These are phyloP conservation scores for Rapana venosa DNA, from an alignment of 2,888 invertebrate genomes.

Conservation along the genomic window DNA sequence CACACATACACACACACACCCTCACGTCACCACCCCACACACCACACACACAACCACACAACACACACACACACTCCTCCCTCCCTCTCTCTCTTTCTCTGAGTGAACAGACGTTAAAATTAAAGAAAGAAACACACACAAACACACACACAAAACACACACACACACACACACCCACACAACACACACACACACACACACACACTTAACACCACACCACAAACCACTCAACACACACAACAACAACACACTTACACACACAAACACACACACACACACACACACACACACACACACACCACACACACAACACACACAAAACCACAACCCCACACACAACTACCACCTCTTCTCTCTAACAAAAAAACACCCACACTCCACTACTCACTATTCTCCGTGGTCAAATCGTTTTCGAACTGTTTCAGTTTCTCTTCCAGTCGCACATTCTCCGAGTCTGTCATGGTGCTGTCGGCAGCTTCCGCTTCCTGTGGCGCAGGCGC, in stretches of 20 bases:
- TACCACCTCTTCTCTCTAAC: neutral
- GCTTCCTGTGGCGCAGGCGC: constrained; percentile 20
- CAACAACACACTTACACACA: neutral
- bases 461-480: constrained; percentile 7
- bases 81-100: too few relatives aligned
- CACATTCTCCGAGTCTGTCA: constrained; percentile 42
- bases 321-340: neutral
- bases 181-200: neutral
- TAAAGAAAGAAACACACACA: too few relatives aligned
- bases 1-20: too few relatives aligned
- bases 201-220: too few relatives aligned
- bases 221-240: neutral
- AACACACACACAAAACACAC: neutral
- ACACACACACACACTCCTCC: too few relatives aligned
- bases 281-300: neutral
- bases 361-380: neutral
- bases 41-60: too few relatives aligned
- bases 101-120: too few relatives aligned
- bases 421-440: constrained; percentile 49
- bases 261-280: neutral
- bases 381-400: constrained; percentile 21
- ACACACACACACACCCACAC: neutral
- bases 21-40: too few relatives aligned
- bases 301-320: neutral
- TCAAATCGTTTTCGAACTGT: constrained; percentile 48